Evolutionary conservation across 2,797 vertebrate species (phyloP), one percentile per base, ranked within the genome.

Genomic region (Molossus alvarezi): DNA sequence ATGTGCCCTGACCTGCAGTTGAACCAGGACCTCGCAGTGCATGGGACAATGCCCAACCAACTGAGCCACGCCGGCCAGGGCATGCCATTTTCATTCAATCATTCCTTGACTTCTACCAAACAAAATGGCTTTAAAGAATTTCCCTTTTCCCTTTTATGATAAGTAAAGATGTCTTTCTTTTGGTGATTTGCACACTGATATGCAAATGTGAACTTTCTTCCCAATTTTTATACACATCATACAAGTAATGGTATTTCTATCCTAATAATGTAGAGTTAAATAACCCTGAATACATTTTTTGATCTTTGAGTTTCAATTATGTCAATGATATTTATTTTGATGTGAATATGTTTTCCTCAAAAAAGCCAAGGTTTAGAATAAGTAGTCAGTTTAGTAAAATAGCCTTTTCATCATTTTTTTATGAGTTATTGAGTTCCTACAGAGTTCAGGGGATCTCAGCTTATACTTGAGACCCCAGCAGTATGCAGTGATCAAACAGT

Each of bases 141-240:
- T 90, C 23, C 15, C 5, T 72, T 29, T 86, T 67, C 62, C 25
- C 15, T 71, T 33, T 90, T 71, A 55, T 51, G 7, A 53, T 62
- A 83, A 45, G 8, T 64, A 85, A 92, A 87, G 6, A n/a, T n/a
- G 72, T 88, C 29, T 80, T 60, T 18, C 9, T 94, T 92, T 90
- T 71, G 76, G 45, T 90, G 58, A 93, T 79, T 92, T 82, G 12
- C n/a, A 90, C n/a, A 97, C 65, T 97, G 89, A 92, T 95, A 96
- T 94, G 76, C 79, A 97, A 97, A 95, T 97, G 53, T 96, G 92
- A 95, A 91, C 80, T 93, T 96, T 91, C 85, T 88, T 96, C 60
- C 41, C 71, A 94, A 81, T 94, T 96, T 97, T 86, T 96, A 58
- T 53, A 75, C 81, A 96, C 11, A 92, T 86, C 86, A 91, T 77